phyloP scores from a whole-genome alignment of 1,140 invertebrate species.

The Drosophila littoralis region DNA sequence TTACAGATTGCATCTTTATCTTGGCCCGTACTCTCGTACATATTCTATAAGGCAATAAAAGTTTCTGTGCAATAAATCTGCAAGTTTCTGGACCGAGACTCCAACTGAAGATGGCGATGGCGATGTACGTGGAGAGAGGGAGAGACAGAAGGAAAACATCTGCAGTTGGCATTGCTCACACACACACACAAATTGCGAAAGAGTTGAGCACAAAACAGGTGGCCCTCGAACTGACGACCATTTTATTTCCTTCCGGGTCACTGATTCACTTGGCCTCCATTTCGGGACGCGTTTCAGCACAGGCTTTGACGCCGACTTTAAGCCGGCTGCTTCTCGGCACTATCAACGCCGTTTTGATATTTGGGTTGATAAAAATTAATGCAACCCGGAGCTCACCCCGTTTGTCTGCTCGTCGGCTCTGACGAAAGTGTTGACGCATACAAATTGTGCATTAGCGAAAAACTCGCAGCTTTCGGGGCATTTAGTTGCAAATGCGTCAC shows the following conservation, averaged over 20 bases:
- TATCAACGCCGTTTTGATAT: constrained; percentile 67
- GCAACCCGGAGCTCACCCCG: constrained; percentile 2
- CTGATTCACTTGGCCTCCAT: constrained; percentile 75
- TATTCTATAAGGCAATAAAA: constrained; percentile 81
- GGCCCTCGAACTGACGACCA: constrained; percentile 41
- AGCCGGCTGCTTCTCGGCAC: constrained; percentile 13
- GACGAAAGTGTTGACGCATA: constrained; percentile 81
- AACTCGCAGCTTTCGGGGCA: constrained; percentile 78
- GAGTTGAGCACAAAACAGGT: constrained; percentile 69
- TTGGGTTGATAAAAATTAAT: constrained; percentile 72
- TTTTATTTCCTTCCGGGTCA: constrained; percentile 73
- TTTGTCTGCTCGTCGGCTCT: constrained; percentile 7
- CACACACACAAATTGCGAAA: constrained; percentile 56
- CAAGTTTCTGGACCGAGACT: constrained; percentile 78
- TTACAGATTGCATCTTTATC: constrained; percentile 79
- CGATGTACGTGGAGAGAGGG: neutral
- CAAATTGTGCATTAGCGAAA: constrained; percentile 83
- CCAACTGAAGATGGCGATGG: constrained; percentile 20
- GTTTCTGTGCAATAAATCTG: constrained; percentile 81
- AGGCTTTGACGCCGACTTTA: constrained; percentile 9
- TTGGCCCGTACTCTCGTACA: constrained; percentile 56
- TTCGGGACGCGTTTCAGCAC: constrained; percentile 10
- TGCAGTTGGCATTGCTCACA: constrained; percentile 62
- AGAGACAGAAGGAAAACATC: constrained; percentile 52
- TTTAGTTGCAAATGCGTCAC: constrained; percentile 77